A percentile compares a stretch with the other conserved stretches of the same genome.
Conservation (phyloP, 2,888 invertebrate species). For the Chironomus tentans region DNA sequence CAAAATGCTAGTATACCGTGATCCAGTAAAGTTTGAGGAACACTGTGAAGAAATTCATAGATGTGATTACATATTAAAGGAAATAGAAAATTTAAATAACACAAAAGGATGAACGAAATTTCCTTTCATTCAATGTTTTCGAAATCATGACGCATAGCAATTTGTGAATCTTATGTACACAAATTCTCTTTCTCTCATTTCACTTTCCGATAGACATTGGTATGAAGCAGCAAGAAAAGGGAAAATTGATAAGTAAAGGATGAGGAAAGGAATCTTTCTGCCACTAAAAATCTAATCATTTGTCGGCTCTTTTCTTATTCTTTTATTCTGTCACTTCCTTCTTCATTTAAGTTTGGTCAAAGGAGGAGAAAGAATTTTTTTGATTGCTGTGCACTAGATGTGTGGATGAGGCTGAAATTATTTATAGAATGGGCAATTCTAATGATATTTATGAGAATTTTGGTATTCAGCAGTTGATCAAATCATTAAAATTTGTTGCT, state of each 20-base stretch:
- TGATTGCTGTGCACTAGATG: no score
- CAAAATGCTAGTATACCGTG: no score
- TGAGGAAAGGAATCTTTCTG: not conserved
- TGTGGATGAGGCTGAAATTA: no score
- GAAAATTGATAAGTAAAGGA: slow-evolving; percentile 1
- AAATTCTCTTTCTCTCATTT: not conserved
- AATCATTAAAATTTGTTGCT: no score
- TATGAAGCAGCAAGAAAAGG: not conserved
- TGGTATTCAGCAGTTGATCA: no score
- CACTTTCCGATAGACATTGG: not conserved
- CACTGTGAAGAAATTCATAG: no score
- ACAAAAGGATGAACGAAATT: not conserved
- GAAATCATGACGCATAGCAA: not conserved
- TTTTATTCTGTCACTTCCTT: no score
- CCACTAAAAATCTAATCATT: slow-evolving; percentile 19
- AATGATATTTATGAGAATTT: no score
- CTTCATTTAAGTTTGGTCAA: slow-evolving; percentile 2
- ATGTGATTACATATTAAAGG: no score
- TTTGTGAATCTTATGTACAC: not conserved
- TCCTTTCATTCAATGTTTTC: not conserved
- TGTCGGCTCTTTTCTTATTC: slow-evolving; percentile 8
- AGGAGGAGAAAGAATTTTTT: not conserved
- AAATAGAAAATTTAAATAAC: not conserved
- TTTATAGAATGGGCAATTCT: no score
- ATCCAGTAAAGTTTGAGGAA: no score